Evolutionary conservation across 2,113 vertebrate species (phyloP).

Genomic region (Aepyceros melampus): DNA sequence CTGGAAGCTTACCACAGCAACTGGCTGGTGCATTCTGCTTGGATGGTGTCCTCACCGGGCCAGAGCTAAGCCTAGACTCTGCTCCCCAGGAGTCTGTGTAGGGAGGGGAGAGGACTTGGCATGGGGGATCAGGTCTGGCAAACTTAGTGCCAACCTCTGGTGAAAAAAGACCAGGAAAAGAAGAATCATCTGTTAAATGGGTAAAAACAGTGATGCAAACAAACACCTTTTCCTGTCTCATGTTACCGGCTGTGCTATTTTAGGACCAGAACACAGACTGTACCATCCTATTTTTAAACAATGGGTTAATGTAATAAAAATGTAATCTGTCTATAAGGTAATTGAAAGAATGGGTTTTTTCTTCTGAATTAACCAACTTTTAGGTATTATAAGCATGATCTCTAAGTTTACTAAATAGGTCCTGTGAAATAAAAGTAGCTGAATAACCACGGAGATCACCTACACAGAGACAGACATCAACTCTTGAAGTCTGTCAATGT

Average conservation of each 20-base stretch:
- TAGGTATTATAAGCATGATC: background rate
- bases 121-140: background rate
- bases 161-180: background rate
- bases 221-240: background rate
- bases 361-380: background rate
- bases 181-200: background rate
- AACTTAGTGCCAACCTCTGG: background rate
- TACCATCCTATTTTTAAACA: background rate
- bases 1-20: background rate
- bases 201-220: background rate
- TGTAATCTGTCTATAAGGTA: background rate
- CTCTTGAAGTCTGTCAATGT: background rate
- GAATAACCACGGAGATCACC: background rate
- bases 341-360: background rate
- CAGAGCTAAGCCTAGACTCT: background rate
- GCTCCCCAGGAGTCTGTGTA: background rate
- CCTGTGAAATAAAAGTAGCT: background rate
- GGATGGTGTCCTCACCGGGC: accelerated
- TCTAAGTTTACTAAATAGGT: background rate
- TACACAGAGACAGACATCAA: background rate
- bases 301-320: background rate
- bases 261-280: background rate
- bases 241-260: background rate
- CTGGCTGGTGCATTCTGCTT: background rate
- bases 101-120: too few relatives aligned